Conservation (phyloP, 2,113 vertebrate genomes). For the Polyodon spathula region DNA sequence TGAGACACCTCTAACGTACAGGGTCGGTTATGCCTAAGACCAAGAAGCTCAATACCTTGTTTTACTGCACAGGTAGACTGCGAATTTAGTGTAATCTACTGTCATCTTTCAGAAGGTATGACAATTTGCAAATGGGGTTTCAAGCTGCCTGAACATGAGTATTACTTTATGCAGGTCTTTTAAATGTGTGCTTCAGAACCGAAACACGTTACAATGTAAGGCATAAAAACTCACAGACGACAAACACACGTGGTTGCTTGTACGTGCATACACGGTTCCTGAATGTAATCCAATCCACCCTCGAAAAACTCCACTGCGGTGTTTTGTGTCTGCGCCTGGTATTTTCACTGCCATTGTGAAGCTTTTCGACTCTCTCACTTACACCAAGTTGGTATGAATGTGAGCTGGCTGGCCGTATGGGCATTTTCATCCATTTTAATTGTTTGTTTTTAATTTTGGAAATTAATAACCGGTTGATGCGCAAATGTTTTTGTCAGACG, state of each 20-base stretch:
- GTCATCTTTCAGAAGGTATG: no score
- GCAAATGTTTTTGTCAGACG: constrained; percentile 20
- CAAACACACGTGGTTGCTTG: neutral
- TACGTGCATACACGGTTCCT: neutral
- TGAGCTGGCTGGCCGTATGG: constrained; percentile 17
- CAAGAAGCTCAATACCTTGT: no score
- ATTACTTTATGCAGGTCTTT: no score
- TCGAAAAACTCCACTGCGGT: constrained; percentile 41
- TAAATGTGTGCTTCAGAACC: no score
- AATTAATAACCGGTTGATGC: constrained; percentile 25
- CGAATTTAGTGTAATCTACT: no score
- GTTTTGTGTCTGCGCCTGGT: constrained; percentile 48
- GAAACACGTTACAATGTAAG: no score
- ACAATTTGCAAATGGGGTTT: no score
- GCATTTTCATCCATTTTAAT: constrained; percentile 1
- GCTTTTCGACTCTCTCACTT: constrained; percentile 46
- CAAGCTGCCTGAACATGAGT: no score
- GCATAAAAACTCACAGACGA: neutral
- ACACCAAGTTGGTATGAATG: constrained; percentile 42
- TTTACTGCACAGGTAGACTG: no score
- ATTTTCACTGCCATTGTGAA: constrained; percentile 58
- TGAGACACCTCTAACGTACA: no score
- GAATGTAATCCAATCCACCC: constrained; percentile 35
- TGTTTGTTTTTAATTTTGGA: constrained; percentile 18
- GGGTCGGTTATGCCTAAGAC: no score